Evolutionary conservation across 2,888 invertebrate genomes (phyloP).

Genomic region (Amiota minor): DNA sequence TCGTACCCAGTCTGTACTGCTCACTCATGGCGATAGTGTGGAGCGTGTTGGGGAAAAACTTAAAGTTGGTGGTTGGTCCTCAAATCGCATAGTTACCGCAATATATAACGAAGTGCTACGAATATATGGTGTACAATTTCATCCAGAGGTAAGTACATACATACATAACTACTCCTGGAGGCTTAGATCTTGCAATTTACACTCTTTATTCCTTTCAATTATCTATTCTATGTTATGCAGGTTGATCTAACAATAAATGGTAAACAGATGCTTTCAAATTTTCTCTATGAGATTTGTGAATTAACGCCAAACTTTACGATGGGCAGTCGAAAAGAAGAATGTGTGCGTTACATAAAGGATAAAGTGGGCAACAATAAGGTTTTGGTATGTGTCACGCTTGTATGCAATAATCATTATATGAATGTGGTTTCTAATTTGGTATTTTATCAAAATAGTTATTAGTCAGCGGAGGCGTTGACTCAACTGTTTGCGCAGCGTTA

Average conservation of each 20-base stretch:
- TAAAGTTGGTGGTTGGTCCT: constrained; percentile 87
- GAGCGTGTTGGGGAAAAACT: constrained; percentile 92
- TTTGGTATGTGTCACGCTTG: constrained; percentile 78
- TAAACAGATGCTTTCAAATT: constrained; percentile 92
- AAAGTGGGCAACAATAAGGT: constrained; percentile 94
- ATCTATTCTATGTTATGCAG: constrained; percentile 65
- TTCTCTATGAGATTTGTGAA: constrained; percentile 92
- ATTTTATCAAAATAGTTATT: constrained; percentile 78
- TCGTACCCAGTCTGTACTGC: constrained; percentile 89
- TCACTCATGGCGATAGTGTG: constrained; percentile 98
- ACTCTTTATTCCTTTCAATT: constrained; percentile 17
- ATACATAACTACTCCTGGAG: background rate
- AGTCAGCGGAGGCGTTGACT: constrained; percentile 98
- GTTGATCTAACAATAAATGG: constrained; percentile 95
- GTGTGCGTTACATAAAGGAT: constrained; percentile 92
- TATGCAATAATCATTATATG: background rate
- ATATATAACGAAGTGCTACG: constrained; percentile 92
- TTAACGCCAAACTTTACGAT: constrained; percentile 91
- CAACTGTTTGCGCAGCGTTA: constrained; percentile 98
- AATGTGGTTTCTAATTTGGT: background rate
- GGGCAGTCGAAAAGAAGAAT: constrained; percentile 88
- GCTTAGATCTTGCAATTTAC: background rate
- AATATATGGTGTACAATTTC: constrained; percentile 98
- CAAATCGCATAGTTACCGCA: constrained; percentile 86
- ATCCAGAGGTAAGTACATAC: constrained; percentile 87